A percentile compares a stretch with the other conserved stretches of the same genome.
phyloP scores from a whole-genome alignment of 2,113 vertebrate species.

The Heptranchias perlo region DNA sequence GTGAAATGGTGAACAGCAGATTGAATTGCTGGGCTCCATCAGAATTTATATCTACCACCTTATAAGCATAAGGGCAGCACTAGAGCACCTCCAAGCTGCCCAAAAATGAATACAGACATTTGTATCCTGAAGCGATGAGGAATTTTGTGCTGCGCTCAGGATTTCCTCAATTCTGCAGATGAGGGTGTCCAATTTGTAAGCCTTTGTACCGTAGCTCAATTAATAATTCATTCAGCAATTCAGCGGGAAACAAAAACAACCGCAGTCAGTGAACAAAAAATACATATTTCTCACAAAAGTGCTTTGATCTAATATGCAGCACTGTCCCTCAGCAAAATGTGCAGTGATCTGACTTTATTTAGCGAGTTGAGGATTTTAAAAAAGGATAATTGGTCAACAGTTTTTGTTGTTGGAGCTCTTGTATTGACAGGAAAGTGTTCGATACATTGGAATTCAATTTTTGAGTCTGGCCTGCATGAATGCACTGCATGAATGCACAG shows the following conservation, averaged over 20 bases:
- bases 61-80: neutral
- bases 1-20: neutral
- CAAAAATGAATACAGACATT: neutral
- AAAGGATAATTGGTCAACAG: neutral
- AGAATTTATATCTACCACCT: neutral
- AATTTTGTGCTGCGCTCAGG: neutral
- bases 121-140: neutral
- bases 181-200: neutral
- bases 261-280: neutral
- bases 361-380: neutral
- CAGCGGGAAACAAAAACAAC: neutral
- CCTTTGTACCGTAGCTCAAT: neutral
- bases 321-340: neutral
- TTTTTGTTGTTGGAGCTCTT: neutral
- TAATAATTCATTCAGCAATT: neutral
- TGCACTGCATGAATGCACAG: too few species aligned
- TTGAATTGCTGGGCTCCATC: neutral
- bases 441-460: neutral
- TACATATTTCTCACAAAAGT: neutral
- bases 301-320: neutral
- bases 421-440: neutral
- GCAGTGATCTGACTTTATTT: neutral
- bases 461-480: neutral
- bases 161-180: neutral
- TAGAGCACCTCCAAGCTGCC: neutral